These are phyloP conservation scores for Drosophila dives DNA, from an alignment of 2,888 invertebrate species.

Conservation along the genomic window DNA sequence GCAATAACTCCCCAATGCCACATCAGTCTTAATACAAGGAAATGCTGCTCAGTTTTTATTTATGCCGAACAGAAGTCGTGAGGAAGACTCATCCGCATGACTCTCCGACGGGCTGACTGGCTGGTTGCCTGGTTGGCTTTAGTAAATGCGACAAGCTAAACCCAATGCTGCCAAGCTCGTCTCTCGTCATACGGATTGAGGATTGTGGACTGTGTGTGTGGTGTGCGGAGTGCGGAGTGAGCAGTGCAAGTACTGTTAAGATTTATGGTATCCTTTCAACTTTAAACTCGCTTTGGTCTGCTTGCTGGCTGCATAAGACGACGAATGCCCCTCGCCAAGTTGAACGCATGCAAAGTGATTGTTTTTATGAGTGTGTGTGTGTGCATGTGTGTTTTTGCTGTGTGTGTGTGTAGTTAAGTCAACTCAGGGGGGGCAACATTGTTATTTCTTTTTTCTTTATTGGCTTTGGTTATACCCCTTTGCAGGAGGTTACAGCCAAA, in stretches of 20 bases:
- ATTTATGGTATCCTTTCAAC: constrained; percentile 83
- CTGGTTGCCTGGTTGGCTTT: constrained; percentile 23
- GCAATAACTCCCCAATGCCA: constrained; percentile 52
- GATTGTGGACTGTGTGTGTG: not conserved
- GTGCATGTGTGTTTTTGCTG: constrained; percentile 2
- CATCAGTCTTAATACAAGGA: constrained; percentile 39
- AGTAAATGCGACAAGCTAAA: constrained; percentile 45
- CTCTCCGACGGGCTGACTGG: constrained; percentile 2
- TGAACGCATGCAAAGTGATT: constrained; percentile 63
- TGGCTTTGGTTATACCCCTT: constrained; percentile 43
- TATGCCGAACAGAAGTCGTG: constrained; percentile 25
- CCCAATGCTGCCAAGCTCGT: constrained; percentile 50
- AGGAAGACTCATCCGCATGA: constrained; percentile 12
- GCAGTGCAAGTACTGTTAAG: constrained; percentile 42
- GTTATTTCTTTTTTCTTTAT: not conserved
- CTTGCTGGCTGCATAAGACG: constrained; percentile 20
- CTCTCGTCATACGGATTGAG: constrained; percentile 28
- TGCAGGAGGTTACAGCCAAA: constrained; percentile 66
- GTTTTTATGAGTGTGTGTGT: constrained; percentile 3
- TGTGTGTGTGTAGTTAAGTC: constrained; percentile 28
- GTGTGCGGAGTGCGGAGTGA: not conserved
- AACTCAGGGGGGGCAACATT: constrained; percentile 45
- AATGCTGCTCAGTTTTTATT: constrained; percentile 23
- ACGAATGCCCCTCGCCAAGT: constrained; percentile 45
- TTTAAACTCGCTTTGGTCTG: constrained; percentile 69